A percentile compares a stretch with the other conserved stretches of the same genome.
Conservation (phyloP, 2,888 invertebrate genomes). For the Caradrina kadenii region DNA sequence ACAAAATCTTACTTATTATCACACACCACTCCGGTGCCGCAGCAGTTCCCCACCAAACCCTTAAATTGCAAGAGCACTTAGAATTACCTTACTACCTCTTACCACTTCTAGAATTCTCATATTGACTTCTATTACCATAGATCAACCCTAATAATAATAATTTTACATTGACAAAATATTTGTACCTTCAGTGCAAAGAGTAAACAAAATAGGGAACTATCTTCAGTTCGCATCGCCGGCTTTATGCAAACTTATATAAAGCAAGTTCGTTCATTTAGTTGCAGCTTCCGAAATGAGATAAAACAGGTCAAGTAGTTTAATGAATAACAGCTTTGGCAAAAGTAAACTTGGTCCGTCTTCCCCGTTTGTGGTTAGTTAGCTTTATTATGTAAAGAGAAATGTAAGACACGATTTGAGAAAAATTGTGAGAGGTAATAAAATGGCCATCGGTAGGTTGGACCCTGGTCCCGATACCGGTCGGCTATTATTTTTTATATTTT, state of each 20-base stretch:
- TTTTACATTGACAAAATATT: constrained; percentile 24
- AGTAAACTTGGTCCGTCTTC: constrained; percentile 74
- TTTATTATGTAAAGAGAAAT: constrained; percentile 55
- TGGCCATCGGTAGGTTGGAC: too few species aligned
- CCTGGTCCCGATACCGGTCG: too few species aligned
- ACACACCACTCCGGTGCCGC: too few species aligned
- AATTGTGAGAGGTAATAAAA: constrained; percentile 24
- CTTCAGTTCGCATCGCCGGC: constrained; percentile 66
- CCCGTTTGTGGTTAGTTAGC: constrained; percentile 76
- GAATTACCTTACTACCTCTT: too few species aligned
- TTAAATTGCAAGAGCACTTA: too few species aligned
- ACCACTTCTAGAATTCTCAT: too few species aligned
- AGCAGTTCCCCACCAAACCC: too few species aligned
- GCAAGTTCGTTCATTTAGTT: constrained; percentile 71
- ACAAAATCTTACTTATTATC: too few species aligned
- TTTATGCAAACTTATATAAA: constrained; percentile 78
- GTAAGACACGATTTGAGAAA: constrained; percentile 33
- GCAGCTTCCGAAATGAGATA: constrained; percentile 80
- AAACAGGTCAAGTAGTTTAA: constrained; percentile 84
- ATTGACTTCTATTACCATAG: too few species aligned
- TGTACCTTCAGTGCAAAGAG: constrained; percentile 44
- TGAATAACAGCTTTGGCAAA: constrained; percentile 78
- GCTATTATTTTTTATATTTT: too few species aligned
- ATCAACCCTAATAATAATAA: background rate
- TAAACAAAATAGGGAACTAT: constrained; percentile 66